Conservation (phyloP, 2,113 vertebrate species). For the Lynx canadensis region DNA sequence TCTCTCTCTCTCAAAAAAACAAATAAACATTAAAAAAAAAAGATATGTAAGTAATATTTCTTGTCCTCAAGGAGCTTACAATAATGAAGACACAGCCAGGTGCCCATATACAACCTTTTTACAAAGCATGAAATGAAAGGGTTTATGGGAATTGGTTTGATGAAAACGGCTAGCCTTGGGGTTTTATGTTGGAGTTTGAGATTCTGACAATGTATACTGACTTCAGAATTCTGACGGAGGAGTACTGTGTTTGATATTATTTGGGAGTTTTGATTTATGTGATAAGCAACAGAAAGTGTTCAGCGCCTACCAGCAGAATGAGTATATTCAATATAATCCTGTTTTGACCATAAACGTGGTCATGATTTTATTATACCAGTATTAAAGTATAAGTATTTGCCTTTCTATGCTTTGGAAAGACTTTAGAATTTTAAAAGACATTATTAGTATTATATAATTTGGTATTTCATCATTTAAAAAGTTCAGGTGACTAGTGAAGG, state of each 20-base stretch:
- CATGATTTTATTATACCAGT: background rate
- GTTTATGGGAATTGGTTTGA: background rate
- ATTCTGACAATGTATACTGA: background rate
- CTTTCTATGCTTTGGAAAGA: background rate
- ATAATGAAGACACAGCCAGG: background rate
- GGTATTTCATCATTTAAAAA: slow-evolving; percentile 9
- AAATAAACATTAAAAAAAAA: too few relatives aligned
- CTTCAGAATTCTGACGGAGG: background rate
- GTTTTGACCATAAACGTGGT: background rate
- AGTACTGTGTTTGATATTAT: background rate
- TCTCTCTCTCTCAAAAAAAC: too few relatives aligned
- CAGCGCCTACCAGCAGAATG: background rate
- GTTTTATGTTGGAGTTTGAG: slow-evolving; percentile 12
- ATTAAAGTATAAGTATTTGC: background rate
- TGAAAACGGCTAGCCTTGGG: background rate
- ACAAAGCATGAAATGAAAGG: background rate
- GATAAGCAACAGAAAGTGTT: slow-evolving; percentile 15
- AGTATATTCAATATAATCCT: background rate
- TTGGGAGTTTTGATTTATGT: background rate
- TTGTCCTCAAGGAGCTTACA: background rate
- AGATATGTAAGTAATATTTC: background rate
- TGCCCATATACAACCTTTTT: background rate
- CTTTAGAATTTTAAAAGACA: slow-evolving; percentile 18
- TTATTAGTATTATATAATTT: background rate
- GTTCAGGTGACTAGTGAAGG: background rate